Evolutionary conservation across 2,113 vertebrate genomes (phyloP), one percentile per base, ranked within the genome.

Genomic region (Peucedramus taeniatus): DNA sequence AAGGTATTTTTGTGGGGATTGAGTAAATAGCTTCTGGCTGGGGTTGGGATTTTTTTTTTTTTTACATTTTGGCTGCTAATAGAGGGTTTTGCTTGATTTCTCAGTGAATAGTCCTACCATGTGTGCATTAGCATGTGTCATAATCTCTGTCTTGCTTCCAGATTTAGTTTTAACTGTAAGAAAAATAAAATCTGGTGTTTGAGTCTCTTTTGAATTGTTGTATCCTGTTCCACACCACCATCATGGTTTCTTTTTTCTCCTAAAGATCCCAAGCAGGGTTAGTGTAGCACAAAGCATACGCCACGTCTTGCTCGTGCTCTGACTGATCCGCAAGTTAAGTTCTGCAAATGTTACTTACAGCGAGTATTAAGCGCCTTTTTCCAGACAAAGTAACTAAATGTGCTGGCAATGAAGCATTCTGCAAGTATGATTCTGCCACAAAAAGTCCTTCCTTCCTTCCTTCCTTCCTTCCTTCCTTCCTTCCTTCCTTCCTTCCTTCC

Each of bases 51-150:
- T 27, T 45, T 66, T 40, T 0, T 6, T 24, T 66, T 19, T 35
- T 45, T 53, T 10, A 10, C 0, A 0, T 22, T 93, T 70, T 78
- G 78, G 35, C 44, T 45, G 4, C 21, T 57, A 31, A 11, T 2
- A 7, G 40, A 42, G 26, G 3, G 4, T 17, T 81, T 75, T 75
- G 12, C 21, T 37, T 70, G 42, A 57, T 28, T 44, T 82, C 54
- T n/a, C 28, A 4, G 4, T n/a, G 68, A 65, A 3, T 8, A 45
- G 33, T 40, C 49, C 37, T 19, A 3, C 49, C 4, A 1, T 3
- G 14, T 11, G 6, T 63, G 12, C 10, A 1, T 30, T 17, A 35
- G 18, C 10, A 1, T 1, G 15, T 40, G 4, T 39, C 26, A 9
- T 24, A 49, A 53, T 21, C 45, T 72, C 40, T 2, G 0, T 39